Base-by-base conservation (phyloP, 2,888 invertebrate genomes). In the Synanthedon myopaeformis region DNA sequence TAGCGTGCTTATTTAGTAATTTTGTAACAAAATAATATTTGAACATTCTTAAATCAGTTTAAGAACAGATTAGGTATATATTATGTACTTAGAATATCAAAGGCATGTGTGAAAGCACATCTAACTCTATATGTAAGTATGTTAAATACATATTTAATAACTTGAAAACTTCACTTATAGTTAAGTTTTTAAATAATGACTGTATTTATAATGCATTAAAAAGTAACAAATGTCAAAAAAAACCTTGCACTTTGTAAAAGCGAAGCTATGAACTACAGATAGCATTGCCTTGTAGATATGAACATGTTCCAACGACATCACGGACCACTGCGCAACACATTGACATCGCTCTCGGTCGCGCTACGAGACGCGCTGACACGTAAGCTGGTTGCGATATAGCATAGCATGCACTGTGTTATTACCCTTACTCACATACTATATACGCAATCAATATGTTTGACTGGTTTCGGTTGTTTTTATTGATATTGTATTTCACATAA, bases 301-400 rank as follows among this genome's bases (percentile, higher is more conserved):
- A 66, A 84, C 70, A 85, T 92, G 79, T 90, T 92, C 84, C 86
- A 82, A 74, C 87, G 89, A 54, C 90, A 91, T 81, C 91, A 91
- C 76, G 76, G 77, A 56, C 84, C 87, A 59, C 86, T 93, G 66
- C 89, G 91, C 68, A 82, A 81, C 65, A 89, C 90, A 59, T 87
- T 93, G 61, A 85, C 90, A 10, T 82, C 90, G 64, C 89, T 93
- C 69, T 89, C 90, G 58, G 88, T 87, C 64, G 90, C 91, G 76
- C 90, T 93, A 58, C 90, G 90, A 72, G 89, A 90, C 81, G 91
- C 91, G 74, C 88, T 92, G 58, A 85, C 88, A 83, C 90, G 93
- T 93, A 91, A 93, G 92, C 89, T 62, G 60, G 63, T 54, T 56
- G 55, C 50, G 50, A 57, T 42, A 49, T 53, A 59, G 52, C 53